These are phyloP conservation scores for Odontophorus gujanensis DNA, from an alignment of 2,113 vertebrate species.

Conservation along the genomic window DNA sequence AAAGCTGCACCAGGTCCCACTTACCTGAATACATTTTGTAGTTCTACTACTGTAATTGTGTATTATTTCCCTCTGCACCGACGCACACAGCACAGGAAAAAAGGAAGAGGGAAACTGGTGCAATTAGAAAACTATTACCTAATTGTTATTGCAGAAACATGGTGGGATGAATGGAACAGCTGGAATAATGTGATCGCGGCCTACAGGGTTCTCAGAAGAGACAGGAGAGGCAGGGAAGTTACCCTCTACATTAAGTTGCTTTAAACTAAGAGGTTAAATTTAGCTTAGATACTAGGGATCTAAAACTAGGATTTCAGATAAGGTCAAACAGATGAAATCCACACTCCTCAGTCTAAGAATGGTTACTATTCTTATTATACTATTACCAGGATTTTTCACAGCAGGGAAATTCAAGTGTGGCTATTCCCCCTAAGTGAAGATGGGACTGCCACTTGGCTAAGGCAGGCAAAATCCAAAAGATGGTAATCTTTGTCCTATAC, in stretches of 20 bases:
- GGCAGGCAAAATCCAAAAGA: background rate
- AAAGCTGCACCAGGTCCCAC: background rate
- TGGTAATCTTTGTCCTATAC: background rate
- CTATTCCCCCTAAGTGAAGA: background rate
- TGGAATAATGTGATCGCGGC: background rate
- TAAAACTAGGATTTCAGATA: background rate
- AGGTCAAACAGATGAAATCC: background rate
- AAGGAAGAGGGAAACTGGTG: background rate
- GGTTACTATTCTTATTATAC: too few relatives aligned
- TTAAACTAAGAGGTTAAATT: too few relatives aligned
- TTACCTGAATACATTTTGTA: background rate
- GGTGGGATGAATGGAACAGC: background rate
- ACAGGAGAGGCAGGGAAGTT: background rate
- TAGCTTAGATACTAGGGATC: background rate
- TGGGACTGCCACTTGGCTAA: background rate
- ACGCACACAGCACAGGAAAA: background rate
- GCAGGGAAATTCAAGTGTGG: background rate
- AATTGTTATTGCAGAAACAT: background rate
- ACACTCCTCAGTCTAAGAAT: background rate
- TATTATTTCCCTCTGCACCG: background rate
- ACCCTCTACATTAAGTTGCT: background rate
- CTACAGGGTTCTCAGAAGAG: background rate
- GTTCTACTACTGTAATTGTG: background rate
- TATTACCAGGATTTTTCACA: background rate
- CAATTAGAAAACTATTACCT: background rate